Conservation (phyloP, 2,888 invertebrate genomes). For the Drosophila incognita region DNA sequence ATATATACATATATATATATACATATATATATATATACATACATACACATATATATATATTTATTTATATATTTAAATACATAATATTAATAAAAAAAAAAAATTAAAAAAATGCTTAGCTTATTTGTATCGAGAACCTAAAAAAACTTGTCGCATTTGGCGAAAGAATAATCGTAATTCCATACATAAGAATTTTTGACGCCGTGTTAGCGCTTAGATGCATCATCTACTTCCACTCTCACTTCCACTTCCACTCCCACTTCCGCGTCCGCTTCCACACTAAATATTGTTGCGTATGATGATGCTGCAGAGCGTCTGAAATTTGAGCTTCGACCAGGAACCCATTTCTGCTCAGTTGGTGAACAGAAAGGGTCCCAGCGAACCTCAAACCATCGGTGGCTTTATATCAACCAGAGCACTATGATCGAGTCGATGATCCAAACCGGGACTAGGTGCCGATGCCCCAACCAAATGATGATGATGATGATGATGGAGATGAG, state of each 20-base stretch:
- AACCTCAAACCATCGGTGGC: conserved; percentile 87
- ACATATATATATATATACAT: background rate
- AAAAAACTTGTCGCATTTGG: conserved; percentile 1
- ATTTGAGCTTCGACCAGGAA: conserved; percentile 42
- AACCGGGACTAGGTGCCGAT: conserved; percentile 86
- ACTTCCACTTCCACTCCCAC: background rate
- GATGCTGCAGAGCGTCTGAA: conserved; percentile 18
- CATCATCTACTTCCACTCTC: conserved; percentile 1
- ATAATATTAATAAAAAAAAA: conserved; percentile 6
- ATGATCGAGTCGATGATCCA: conserved; percentile 86
- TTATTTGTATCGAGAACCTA: conserved; percentile 12
- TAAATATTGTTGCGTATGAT: conserved; percentile 13
- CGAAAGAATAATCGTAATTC: conserved; percentile 6
- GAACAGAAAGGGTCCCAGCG: conserved; percentile 89
- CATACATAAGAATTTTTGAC: background rate
- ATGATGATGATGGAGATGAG: conserved; percentile 82
- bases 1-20: conserved; percentile 3
- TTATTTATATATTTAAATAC: conserved; percentile 3
- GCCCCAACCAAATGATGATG: conserved; percentile 82
- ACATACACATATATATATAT: background rate
- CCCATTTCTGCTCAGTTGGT: conserved; percentile 78
- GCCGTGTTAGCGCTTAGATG: background rate
- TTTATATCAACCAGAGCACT: conserved; percentile 88
- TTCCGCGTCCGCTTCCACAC: background rate
- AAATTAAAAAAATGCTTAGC: background rate